These are phyloP conservation scores for Lacanobia wlatinum DNA, from an alignment of 2,888 invertebrate genomes.

Conservation along the genomic window DNA sequence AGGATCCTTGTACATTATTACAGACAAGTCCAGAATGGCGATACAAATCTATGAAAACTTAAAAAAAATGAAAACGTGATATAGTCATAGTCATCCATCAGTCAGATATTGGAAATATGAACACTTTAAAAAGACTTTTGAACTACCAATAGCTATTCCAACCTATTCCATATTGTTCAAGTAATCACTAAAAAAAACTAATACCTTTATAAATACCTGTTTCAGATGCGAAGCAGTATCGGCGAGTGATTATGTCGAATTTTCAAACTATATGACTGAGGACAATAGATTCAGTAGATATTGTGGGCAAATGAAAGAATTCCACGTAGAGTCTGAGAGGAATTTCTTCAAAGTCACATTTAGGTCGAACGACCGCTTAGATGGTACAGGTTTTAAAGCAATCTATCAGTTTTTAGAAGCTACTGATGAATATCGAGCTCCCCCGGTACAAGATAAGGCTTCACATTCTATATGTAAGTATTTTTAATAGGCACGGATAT, in stretches of 20 bases:
- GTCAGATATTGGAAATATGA: not conserved
- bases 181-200: not conserved
- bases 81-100: too few relatives aligned
- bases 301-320: slow-evolving; percentile 96
- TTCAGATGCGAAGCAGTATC: slow-evolving; percentile 97
- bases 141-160: not conserved
- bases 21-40: too few relatives aligned
- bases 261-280: slow-evolving; percentile 97
- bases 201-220: slow-evolving; percentile 15
- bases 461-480: slow-evolving; percentile 81
- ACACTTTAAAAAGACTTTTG: not conserved
- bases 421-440: slow-evolving; percentile 90
- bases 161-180: too few relatives aligned
- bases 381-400: slow-evolving; percentile 98
- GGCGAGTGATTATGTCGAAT: slow-evolving; percentile 98
- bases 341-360: slow-evolving; percentile 98
- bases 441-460: slow-evolving; percentile 84
- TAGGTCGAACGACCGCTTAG: slow-evolving; percentile 97
- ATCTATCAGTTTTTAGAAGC: slow-evolving; percentile 96
- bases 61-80: too few relatives aligned
- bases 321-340: slow-evolving; percentile 96
- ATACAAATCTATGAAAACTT: too few relatives aligned
- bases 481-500: not conserved
- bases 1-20: too few relatives aligned
- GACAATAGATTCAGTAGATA: slow-evolving; percentile 97